Conservation (phyloP, 2,113 vertebrate genomes). For the Phyllostomus hastatus region DNA sequence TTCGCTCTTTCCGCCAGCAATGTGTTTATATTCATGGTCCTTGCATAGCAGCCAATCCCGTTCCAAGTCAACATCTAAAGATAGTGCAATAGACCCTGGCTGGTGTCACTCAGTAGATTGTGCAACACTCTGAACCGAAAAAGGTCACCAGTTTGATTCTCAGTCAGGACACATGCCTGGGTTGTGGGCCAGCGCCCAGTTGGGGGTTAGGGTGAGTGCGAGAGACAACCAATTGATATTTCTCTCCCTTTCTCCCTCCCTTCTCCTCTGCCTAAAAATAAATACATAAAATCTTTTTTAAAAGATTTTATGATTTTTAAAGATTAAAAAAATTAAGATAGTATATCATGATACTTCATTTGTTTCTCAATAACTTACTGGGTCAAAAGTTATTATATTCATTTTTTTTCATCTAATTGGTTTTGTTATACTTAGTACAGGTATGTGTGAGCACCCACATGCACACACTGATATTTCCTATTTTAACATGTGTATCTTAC, state of each 20-base stretch:
- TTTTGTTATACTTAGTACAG: background rate
- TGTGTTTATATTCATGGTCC: background rate
- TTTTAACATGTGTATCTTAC: slow-evolving; percentile 12
- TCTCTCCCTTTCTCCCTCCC: too few species aligned
- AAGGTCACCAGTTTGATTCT: too few species aligned
- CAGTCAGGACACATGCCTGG: too few species aligned
- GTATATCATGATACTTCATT: background rate
- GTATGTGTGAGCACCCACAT: background rate
- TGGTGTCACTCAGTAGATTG: too few species aligned
- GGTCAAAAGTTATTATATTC: background rate
- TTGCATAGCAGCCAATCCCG: background rate
- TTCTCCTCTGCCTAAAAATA: too few species aligned
- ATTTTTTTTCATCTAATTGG: background rate
- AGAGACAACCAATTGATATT: too few species aligned
- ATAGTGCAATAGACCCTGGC: background rate
- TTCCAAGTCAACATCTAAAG: background rate
- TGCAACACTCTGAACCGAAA: too few species aligned
- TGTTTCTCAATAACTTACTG: background rate
- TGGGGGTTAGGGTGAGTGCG: too few species aligned
- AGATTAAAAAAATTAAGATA: background rate
- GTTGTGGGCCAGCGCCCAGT: too few species aligned
- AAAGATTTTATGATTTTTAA: too few species aligned
- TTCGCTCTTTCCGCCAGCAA: background rate
- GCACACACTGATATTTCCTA: background rate
- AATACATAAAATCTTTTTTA: too few species aligned